Percentiles rank a stretch among this genome's conserved stretches.
These are phyloP conservation scores for Xenopus laevis DNA, from an alignment of 2,113 vertebrate species.

Conservation along the genomic window DNA sequence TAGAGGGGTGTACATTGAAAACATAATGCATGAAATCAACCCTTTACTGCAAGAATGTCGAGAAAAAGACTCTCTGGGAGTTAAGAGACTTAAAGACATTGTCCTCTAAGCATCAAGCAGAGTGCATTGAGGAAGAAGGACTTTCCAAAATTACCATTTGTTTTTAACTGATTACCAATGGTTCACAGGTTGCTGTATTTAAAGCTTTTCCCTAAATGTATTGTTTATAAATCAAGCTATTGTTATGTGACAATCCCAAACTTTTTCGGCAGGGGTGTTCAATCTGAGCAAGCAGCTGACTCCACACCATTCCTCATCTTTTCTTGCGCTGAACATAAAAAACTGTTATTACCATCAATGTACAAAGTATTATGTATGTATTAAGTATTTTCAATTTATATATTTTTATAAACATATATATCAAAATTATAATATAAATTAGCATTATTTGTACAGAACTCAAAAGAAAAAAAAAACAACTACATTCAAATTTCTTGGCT, in stretches of 20 bases:
- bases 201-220: conserved; percentile 85
- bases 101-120: conserved; percentile 72
- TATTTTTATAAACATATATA: conserved; percentile 69
- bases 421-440: conserved; percentile 63
- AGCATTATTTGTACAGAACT: conserved; percentile 57
- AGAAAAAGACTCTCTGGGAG: conserved; percentile 85
- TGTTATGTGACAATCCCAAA: conserved; percentile 97
- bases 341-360: conserved; percentile 42
- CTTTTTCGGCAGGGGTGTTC: conserved; percentile 82
- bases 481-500: conserved; percentile 26
- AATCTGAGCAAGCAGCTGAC: conserved; percentile 71
- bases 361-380: conserved; percentile 60
- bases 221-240: conserved; percentile 94
- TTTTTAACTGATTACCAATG: conserved; percentile 65
- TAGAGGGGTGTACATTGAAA: conserved; percentile 85
- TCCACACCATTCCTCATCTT: background rate
- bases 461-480: conserved; percentile 43
- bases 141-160: conserved; percentile 53
- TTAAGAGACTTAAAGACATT: conserved; percentile 93
- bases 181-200: conserved; percentile 88
- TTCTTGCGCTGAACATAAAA: background rate
- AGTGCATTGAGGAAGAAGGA: conserved; percentile 41
- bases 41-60: conserved; percentile 84
- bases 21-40: conserved; percentile 81
- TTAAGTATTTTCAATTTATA: conserved; percentile 65